A percentile compares a stretch with the other conserved stretches of the same genome.
Evolutionary conservation across 2,113 vertebrate genomes (phyloP).

Genomic region (Aplodontia rufa): DNA sequence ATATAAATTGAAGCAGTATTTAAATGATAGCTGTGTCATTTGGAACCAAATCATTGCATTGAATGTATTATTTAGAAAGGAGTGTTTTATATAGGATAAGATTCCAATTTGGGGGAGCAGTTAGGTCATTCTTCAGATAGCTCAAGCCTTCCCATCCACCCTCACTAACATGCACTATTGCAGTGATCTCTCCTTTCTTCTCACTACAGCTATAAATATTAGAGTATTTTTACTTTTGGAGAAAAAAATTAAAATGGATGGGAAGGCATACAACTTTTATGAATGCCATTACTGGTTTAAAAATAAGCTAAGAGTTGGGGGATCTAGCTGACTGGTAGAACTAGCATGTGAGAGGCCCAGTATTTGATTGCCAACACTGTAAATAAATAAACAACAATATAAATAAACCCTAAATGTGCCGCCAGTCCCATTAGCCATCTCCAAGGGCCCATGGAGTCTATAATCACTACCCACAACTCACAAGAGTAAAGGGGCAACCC

Average conservation of each 20-base stretch:
- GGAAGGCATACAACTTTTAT: background rate
- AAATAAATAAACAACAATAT: background rate
- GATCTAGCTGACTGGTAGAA: background rate
- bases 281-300: background rate
- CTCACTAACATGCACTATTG: background rate
- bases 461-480: no score
- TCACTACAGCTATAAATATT: background rate
- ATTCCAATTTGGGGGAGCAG: background rate
- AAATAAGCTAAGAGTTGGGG: background rate
- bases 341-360: background rate
- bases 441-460: fast-evolving
- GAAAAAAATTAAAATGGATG: background rate
- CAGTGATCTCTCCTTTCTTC: background rate
- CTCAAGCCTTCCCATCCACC: fast-evolving
- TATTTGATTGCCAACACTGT: background rate
- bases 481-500: background rate
- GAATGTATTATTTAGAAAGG: background rate
- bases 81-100: background rate
- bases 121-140: no score
- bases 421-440: background rate
- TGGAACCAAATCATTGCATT: background rate
- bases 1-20: no score
- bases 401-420: background rate
- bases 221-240: background rate
- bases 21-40: background rate